Evolutionary conservation across 2,888 invertebrate genomes (phyloP).

Genomic region (Julus scanicus): DNA sequence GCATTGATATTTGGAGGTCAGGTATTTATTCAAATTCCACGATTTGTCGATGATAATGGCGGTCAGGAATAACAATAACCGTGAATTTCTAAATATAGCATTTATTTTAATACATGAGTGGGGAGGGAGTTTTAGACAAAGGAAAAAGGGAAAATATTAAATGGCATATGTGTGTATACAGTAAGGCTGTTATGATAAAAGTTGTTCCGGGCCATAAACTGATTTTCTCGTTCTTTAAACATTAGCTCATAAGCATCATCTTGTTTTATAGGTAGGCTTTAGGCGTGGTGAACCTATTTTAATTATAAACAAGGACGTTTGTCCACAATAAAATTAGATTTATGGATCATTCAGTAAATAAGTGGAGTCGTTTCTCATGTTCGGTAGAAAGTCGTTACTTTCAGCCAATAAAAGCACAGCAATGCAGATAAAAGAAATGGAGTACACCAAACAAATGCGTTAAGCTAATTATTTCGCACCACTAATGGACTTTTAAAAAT

Average conservation of each 20-base stretch:
- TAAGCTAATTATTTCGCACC: background rate
- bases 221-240: slow-evolving; percentile 22
- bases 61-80: background rate
- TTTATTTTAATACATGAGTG: background rate
- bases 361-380: slow-evolving; percentile 25
- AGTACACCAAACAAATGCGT: slow-evolving; percentile 8
- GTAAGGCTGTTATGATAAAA: slow-evolving; percentile 7
- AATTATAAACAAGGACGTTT: slow-evolving; percentile 23
- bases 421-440: background rate
- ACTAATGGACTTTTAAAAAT: slow-evolving; percentile 23
- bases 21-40: too few species aligned
- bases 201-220: slow-evolving; percentile 12
- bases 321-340: slow-evolving; percentile 22
- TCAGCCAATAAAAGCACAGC: background rate
- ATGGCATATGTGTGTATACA: background rate
- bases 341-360: slow-evolving; percentile 12
- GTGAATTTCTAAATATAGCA: too few species aligned
- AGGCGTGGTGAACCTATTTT: slow-evolving; percentile 17
- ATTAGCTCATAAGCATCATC: background rate
- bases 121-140: too few species aligned
- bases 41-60: too few species aligned
- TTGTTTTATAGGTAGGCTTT: slow-evolving; percentile 22
- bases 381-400: slow-evolving; percentile 25
- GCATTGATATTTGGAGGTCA: too few species aligned
- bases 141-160: background rate